Evolutionary conservation across 2,113 vertebrate genomes (phyloP).

Genomic region (Ursus arctos): DNA sequence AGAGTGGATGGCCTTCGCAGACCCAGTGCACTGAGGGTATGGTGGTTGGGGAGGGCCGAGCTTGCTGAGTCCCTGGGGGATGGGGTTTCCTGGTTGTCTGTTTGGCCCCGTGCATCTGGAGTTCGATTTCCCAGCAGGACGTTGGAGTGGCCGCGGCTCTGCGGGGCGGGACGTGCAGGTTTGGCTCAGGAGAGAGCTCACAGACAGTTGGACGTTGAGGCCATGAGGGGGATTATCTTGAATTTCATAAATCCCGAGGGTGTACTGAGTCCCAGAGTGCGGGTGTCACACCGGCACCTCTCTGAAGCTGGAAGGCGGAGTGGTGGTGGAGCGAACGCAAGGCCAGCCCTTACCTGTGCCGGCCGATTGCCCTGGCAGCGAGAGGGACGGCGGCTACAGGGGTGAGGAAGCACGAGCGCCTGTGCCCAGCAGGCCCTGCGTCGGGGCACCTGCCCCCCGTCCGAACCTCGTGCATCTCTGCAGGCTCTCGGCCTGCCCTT

Average conservation of each 20-base stretch:
- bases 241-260: neutral
- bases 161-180: neutral
- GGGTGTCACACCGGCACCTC: rapidly evolving
- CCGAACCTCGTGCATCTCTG: neutral
- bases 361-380: neutral
- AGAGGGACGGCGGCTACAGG: neutral
- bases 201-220: rapidly evolving
- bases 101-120: rapidly evolving
- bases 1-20: neutral
- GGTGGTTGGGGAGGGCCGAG: neutral
- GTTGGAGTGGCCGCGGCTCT: neutral
- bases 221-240: rapidly evolving
- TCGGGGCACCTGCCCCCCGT: neutral
- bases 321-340: rapidly evolving
- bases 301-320: neutral
- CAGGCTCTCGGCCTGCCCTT: neutral
- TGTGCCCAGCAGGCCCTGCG: neutral
- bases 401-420: no score
- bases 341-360: rapidly evolving
- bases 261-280: no score
- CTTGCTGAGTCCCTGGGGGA: rapidly evolving
- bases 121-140: neutral
- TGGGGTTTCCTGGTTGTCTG: neutral
- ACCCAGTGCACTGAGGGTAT: no score
- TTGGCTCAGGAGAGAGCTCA: neutral